phyloP scores from a whole-genome alignment of 2,113 vertebrate species.

The Lagenorhynchus albirostris region DNA sequence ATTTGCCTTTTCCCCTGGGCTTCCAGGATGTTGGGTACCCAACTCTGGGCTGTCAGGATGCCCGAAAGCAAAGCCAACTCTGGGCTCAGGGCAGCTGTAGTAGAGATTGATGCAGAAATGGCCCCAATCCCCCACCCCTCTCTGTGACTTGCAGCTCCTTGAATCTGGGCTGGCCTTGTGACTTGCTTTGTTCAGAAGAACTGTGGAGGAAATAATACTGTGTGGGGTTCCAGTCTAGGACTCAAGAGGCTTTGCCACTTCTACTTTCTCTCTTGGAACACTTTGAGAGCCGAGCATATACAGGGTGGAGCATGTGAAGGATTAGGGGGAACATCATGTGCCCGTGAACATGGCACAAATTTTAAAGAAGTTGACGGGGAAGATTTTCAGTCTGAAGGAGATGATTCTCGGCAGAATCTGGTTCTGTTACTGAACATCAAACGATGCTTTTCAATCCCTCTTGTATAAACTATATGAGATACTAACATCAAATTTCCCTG shows the following conservation, averaged over 20 bases:
- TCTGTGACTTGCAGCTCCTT: background rate
- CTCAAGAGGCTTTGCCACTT: background rate
- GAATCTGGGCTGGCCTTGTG: background rate
- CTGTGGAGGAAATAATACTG: background rate
- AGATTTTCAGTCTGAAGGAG: background rate
- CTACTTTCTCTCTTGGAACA: background rate
- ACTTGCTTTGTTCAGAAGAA: background rate
- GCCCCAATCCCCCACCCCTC: fast-evolving
- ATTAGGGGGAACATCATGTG: fast-evolving
- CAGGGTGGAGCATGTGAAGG: fast-evolving
- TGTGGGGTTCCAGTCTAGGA: background rate
- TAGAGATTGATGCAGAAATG: background rate
- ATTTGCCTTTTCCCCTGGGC: background rate
- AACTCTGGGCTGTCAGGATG: background rate
- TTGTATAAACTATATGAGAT: background rate
- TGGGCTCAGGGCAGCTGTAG: background rate
- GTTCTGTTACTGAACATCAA: background rate
- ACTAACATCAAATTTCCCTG: background rate
- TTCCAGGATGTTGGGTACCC: background rate
- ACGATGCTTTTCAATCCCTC: background rate
- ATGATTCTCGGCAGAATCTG: background rate
- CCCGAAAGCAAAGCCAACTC: background rate
- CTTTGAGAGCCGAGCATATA: background rate
- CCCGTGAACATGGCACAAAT: background rate
- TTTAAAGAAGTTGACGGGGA: background rate